Evolutionary conservation across 2,113 vertebrate species (phyloP).

Genomic region (Epinephelus moara): DNA sequence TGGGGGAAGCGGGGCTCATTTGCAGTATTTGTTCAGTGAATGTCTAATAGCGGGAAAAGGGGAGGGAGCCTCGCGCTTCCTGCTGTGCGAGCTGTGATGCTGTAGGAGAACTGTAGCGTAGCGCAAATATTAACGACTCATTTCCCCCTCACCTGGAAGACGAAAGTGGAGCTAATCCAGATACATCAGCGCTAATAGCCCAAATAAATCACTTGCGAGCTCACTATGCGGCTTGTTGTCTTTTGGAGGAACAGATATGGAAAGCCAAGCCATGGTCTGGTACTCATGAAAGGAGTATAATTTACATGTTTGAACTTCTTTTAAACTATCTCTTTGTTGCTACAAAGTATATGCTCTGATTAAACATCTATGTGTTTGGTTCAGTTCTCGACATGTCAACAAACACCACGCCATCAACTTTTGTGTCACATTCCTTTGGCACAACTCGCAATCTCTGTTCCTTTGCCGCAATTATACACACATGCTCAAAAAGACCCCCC

Average conservation of each 20-base stretch:
- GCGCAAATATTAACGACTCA: slow-evolving; percentile 71
- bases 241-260: slow-evolving; percentile 54
- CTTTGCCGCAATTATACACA: slow-evolving; percentile 14
- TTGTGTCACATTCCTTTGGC: slow-evolving; percentile 46
- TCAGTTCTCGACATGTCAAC: slow-evolving; percentile 33
- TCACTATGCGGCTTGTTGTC: slow-evolving; percentile 65
- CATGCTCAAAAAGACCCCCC: neutral
- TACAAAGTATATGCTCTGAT: neutral
- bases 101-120: slow-evolving; percentile 65
- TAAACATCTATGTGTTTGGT: slow-evolving; percentile 18
- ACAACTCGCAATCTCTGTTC: slow-evolving; percentile 21
- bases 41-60: slow-evolving; percentile 58
- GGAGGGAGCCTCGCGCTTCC: slow-evolving; percentile 61
- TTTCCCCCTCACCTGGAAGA: slow-evolving; percentile 72
- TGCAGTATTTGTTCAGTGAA: slow-evolving; percentile 66
- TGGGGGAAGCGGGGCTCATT: slow-evolving; percentile 65
- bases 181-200: slow-evolving; percentile 70
- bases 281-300: slow-evolving; percentile 37
- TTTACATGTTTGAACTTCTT: slow-evolving; percentile 35
- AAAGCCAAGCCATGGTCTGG: slow-evolving; percentile 46
- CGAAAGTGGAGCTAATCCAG: slow-evolving; percentile 70
- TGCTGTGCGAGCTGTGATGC: slow-evolving; percentile 63
- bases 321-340: slow-evolving; percentile 30
- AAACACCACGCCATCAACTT: slow-evolving; percentile 22
- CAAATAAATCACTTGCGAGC: slow-evolving; percentile 69